Evolutionary conservation across 1,140 invertebrate species (phyloP).

Genomic region (Globodera ellingtonae): DNA sequence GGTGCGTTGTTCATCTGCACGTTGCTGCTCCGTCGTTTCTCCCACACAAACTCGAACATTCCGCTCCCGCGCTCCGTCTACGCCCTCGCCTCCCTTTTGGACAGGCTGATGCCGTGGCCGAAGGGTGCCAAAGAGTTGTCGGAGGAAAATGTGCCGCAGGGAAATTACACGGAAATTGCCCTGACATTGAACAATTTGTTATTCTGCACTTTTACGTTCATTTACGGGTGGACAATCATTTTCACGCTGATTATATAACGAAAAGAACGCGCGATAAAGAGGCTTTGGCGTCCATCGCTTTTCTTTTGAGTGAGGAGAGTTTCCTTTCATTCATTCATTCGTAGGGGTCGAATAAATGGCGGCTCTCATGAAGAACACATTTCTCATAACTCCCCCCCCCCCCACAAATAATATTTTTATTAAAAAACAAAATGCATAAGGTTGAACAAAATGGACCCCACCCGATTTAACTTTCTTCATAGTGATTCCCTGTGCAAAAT

Average conservation of each 20-base stretch:
- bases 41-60: constrained; percentile 53
- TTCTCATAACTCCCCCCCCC: too few relatives aligned
- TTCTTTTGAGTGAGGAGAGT: too few relatives aligned
- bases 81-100: constrained; percentile 36
- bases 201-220: constrained; percentile 7
- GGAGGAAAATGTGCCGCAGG: constrained; percentile 31
- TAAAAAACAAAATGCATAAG: too few relatives aligned
- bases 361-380: too few relatives aligned
- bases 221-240: constrained; percentile 27
- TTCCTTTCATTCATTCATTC: too few relatives aligned
- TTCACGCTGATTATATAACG: constrained; percentile 17
- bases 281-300: too few relatives aligned
- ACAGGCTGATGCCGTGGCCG: constrained; percentile 45
- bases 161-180: constrained; percentile 28
- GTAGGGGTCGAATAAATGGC: too few relatives aligned
- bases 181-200: constrained; percentile 30
- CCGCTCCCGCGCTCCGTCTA: constrained; percentile 60
- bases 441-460: too few relatives aligned
- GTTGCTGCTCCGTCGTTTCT: constrained; percentile 52
- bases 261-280: too few relatives aligned
- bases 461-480: too few relatives aligned
- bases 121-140: constrained; percentile 36
- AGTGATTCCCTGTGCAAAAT: too few relatives aligned
- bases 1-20: constrained; percentile 55
- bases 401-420: too few relatives aligned